Base-by-base conservation (phyloP, 2,113 vertebrate species). In the Otus sunia region DNA sequence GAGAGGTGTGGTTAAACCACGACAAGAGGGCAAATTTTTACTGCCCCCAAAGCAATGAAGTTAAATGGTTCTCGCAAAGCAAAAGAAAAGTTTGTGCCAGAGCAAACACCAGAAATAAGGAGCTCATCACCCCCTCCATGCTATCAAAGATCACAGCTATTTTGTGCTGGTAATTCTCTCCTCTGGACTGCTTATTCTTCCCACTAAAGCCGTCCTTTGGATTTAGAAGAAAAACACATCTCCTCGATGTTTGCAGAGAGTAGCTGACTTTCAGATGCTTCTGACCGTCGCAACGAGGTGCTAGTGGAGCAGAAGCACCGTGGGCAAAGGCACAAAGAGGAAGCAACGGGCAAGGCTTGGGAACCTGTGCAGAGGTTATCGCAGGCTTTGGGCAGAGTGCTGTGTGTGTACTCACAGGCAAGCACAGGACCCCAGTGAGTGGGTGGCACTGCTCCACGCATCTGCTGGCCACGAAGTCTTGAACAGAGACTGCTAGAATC, bases 361-460 rank as follows among this genome's bases (percentile, higher is more conserved):
- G 37, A 53, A 27, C 37, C 62, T 25, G 1, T 11, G 82, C 50
- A 12, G 20, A 50, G 47, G 52, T 15, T 30, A 9, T 9, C 5
- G 0, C 8, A 5, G 1, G 16, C 62, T 30, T 5, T 5, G 74
- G 39, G 36, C 2, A 0, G 49, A 22, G 12, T 3, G 3, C 59
- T 60, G 49, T 5, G 16, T 8, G 47, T 3, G 55, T 82, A 73
- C 72, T 94, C 43, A 90, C 76, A 36, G 71, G 55, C 13, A 11
- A 49, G 60, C 34, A 10, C n/a, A 13, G 71, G 60, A 52, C 43
- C 37, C 16, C n/a, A 73, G 79, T 39, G 74, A 41, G 49, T 0
- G 49, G 30, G 58, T 43, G 30, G 66, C 60, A 64, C 66, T 22
- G 62, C 94, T 79, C 66, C 80, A 47, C 4, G 2, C 36, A 20